Evolutionary conservation across 1,140 invertebrate genomes (phyloP).

Genomic region (Drosophila athabasca): DNA sequence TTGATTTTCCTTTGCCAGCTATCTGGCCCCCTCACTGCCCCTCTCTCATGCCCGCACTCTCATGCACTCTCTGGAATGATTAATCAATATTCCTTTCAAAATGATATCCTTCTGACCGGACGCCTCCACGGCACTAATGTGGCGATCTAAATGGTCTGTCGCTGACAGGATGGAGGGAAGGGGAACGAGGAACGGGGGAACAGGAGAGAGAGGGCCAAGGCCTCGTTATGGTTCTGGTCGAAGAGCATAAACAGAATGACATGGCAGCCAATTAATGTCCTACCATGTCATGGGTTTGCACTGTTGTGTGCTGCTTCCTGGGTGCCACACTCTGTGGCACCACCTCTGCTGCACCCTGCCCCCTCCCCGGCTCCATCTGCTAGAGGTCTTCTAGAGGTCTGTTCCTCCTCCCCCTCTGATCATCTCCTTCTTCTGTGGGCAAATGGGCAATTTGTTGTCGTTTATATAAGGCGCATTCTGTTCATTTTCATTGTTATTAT

Average conservation of each 20-base stretch:
- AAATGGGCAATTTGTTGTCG: slow-evolving; percentile 81
- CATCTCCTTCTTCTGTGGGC: slow-evolving; percentile 73
- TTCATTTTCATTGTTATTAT: slow-evolving; percentile 81
- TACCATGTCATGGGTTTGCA: slow-evolving; percentile 55
- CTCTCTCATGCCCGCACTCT: background rate
- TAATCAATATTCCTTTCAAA: slow-evolving; percentile 52
- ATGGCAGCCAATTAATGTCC: slow-evolving; percentile 79
- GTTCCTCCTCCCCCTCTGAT: background rate
- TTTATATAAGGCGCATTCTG: slow-evolving; percentile 76
- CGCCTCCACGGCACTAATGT: slow-evolving; percentile 42
- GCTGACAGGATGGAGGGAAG: slow-evolving; percentile 52
- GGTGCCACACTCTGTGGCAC: background rate
- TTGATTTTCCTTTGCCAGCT: too few species aligned
- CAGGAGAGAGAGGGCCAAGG: slow-evolving; percentile 11
- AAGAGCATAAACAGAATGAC: slow-evolving; percentile 73
- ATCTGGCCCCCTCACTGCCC: too few species aligned
- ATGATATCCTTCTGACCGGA: slow-evolving; percentile 1
- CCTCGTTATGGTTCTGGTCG: slow-evolving; percentile 5
- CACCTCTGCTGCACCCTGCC: background rate
- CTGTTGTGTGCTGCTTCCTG: slow-evolving; percentile 6
- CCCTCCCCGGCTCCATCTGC: too few species aligned
- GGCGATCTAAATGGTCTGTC: slow-evolving; percentile 59
- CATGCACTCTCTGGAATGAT: slow-evolving; percentile 24
- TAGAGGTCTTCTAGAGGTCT: too few species aligned
- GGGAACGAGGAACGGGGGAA: slow-evolving; percentile 11